Evolutionary conservation across 2,113 vertebrate species (phyloP), one percentile per base, ranked within the genome.

Genomic region (Petroica traversi): DNA sequence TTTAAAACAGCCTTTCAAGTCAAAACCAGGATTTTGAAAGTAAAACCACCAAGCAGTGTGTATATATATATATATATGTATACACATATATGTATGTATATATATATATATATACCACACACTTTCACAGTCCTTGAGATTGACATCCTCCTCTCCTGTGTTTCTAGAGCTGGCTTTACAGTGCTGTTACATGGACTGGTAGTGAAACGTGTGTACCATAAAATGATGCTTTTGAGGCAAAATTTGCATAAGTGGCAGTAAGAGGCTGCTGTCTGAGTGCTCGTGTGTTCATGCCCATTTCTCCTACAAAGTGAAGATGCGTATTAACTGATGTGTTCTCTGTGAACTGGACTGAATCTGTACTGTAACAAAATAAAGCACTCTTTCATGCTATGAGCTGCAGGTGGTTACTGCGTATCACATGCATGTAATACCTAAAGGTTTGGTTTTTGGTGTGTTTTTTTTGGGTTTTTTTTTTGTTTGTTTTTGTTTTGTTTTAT

Each of bases 291-390:
- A 69, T 93, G 94, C 91, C 88, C 82, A 62, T 95, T 88, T 84
- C 46, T 92, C 83, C 79, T 93, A 25, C 88, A 76, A 94, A 95
- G 87, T 74, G n/a, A 94, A 94, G 92, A 93, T 66, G 3, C 63
- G 13, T 94, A 61, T 91, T 80, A 55, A 86, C 89, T 82, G 46
- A 75, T 51, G 59, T 94, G 85, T 95, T 96, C 87, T 96, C 88
- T 94, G 92, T 97, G 92, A 95, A 86, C 83, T 89, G 92, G 81
- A 95, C 88, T 91, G 83, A 92, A 69, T 92, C 83, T 96, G 92
- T 95, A 95, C 57, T 36, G 72, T 90, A 96, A 82, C 59, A 79
- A 95, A 97, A 95, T 93, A 97, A 96, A 96, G 83, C 82, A 89
- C 68, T 81, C 76, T 92, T 94, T 88, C 83, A 94, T 76, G 72